Evolutionary conservation across 2,888 invertebrate species (phyloP).

Genomic region (Hirtodrosophila histrioides): DNA sequence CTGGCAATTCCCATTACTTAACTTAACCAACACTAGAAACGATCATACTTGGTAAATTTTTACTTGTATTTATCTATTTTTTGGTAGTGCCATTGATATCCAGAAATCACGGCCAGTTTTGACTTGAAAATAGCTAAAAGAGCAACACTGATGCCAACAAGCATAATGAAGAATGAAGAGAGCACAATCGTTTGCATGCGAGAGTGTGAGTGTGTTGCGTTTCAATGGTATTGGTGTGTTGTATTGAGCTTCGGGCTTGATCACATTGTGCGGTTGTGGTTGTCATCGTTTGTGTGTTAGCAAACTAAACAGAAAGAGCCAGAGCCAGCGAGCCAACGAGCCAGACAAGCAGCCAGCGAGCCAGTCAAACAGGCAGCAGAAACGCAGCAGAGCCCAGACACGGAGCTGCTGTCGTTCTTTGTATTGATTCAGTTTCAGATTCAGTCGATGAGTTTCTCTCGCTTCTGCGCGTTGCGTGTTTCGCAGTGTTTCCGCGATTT

Average conservation of each 20-base stretch:
- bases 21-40: no score
- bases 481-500: constrained; percentile 79
- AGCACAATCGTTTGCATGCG: constrained; percentile 20
- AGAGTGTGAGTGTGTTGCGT: constrained; percentile 18
- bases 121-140: neutral
- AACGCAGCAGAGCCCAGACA: constrained; percentile 21
- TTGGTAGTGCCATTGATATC: no score
- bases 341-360: constrained; percentile 14
- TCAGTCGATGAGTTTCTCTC: constrained; percentile 83
- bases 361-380: constrained; percentile 45
- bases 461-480: constrained; percentile 83
- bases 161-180: constrained; percentile 52
- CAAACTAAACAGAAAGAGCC: constrained; percentile 44
- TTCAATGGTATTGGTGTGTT: constrained; percentile 29
- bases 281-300: constrained; percentile 55
- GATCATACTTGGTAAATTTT: no score
- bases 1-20: no score
- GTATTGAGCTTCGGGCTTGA: constrained; percentile 44
- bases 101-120: neutral
- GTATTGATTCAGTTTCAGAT: constrained; percentile 79
- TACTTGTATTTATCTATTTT: no score
- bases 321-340: constrained; percentile 35
- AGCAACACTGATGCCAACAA: constrained; percentile 1
- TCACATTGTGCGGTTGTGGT: constrained; percentile 38
- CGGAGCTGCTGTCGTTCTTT: constrained; percentile 50